Evolutionary conservation across 2,113 vertebrate species (phyloP).

Genomic region (Campylomormyrus numenius): DNA sequence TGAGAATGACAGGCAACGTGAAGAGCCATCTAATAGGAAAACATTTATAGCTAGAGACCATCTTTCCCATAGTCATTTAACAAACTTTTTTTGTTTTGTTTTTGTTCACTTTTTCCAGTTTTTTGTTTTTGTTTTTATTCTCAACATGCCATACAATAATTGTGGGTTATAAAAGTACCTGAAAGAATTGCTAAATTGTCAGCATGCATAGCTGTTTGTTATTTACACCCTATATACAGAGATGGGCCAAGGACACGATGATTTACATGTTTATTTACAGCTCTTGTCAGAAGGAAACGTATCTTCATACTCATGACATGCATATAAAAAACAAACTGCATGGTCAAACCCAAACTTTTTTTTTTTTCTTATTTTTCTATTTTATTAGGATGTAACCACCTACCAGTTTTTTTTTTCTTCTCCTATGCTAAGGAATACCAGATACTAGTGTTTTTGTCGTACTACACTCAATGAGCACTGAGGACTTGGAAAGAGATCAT

Average conservation of each 20-base stretch:
- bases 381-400: neutral
- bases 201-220: constrained; percentile 89
- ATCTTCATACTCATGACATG: constrained; percentile 76
- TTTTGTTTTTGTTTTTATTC: constrained; percentile 55
- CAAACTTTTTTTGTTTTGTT: constrained; percentile 68
- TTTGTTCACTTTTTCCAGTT: constrained; percentile 60
- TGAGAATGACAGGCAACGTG: constrained; percentile 56
- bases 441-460: constrained; percentile 55
- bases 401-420: constrained; percentile 26
- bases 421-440: constrained; percentile 71
- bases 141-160: constrained; percentile 81
- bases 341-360: constrained; percentile 61
- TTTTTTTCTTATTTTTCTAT: constrained; percentile 37
- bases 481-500: constrained; percentile 74
- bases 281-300: constrained; percentile 74
- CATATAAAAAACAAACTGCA: constrained; percentile 76
- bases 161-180: constrained; percentile 96
- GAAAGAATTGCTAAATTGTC: constrained; percentile 89
- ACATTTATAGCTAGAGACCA: constrained; percentile 56
- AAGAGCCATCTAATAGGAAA: constrained; percentile 59
- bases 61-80: constrained; percentile 56
- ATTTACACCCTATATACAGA: constrained; percentile 97
- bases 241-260: constrained; percentile 59
- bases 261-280: constrained; percentile 77
- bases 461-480: constrained; percentile 73